Percentiles rank a stretch among this genome's conserved stretches.
These are phyloP conservation scores for Scaptomyza flava DNA, from an alignment of 2,888 invertebrate species.

Conservation along the genomic window DNA sequence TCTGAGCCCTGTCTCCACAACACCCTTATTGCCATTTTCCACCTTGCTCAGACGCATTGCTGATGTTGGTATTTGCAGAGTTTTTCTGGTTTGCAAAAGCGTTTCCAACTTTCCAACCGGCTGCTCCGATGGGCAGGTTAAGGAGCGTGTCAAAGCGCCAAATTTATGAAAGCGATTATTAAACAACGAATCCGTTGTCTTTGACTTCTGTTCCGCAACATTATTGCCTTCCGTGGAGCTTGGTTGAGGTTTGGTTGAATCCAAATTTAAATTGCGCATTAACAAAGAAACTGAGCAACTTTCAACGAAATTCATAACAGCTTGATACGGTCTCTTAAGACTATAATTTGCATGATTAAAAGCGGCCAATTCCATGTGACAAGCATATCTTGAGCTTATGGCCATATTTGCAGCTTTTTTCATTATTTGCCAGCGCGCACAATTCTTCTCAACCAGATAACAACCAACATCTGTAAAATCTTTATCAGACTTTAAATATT, in stretches of 20 bases:
- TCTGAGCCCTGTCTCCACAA: conserved; percentile 15
- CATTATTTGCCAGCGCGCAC: not conserved
- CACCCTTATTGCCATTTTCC: not conserved
- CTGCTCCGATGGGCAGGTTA: conserved; percentile 6
- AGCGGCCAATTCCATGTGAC: conserved; percentile 8
- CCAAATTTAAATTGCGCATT: not conserved
- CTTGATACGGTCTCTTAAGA: not conserved
- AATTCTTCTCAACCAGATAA: conserved; percentile 17
- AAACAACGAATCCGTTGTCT: not conserved
- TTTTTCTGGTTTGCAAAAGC: not conserved
- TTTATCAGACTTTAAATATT: not conserved
- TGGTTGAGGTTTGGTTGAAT: not conserved
- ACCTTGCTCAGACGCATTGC: conserved; percentile 37
- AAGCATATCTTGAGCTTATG: rapidly evolving
- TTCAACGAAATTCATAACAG: conserved; percentile 29
- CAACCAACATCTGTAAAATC: conserved; percentile 16
- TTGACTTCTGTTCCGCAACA: not conserved
- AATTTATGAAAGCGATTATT: not conserved
- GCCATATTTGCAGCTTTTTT: too few species aligned
- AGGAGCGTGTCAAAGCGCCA: not conserved
- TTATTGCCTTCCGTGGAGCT: not conserved
- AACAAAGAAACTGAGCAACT: not conserved
- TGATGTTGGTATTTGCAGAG: conserved; percentile 18
- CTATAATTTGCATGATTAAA: conserved; percentile 14
- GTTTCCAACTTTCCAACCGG: not conserved